phyloP scores from a whole-genome alignment of 2,888 invertebrate species.

The Stenoptilia bipunctidactyla region DNA sequence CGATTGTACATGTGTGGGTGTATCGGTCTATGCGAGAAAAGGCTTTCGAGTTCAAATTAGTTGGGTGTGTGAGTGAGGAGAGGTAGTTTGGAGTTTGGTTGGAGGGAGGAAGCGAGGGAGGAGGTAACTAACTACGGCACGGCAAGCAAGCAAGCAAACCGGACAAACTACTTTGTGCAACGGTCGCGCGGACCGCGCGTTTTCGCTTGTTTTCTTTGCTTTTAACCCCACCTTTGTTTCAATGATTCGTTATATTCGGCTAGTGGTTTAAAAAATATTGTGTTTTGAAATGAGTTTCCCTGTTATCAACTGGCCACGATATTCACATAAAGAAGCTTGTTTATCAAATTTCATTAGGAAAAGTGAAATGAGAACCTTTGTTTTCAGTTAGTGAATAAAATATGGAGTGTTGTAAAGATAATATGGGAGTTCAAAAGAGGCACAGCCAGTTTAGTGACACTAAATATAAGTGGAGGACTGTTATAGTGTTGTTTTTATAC shows the following conservation, averaged over 20 bases:
- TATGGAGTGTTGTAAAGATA: conserved; percentile 53
- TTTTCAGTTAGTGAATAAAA: conserved; percentile 39
- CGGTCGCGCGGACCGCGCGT: conserved; percentile 59
- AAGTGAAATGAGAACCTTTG: conserved; percentile 56
- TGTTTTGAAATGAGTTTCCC: conserved; percentile 12
- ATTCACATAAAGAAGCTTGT: no score
- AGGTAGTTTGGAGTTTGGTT: conserved; percentile 23
- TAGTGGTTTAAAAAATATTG: conserved; percentile 12
- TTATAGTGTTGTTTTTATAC: conserved; percentile 32
- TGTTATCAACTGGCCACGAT: no score
- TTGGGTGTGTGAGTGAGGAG: conserved; percentile 10
- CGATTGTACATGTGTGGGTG: conserved; percentile 6
- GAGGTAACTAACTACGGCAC: conserved; percentile 21
- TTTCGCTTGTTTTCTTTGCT: conserved; percentile 48
- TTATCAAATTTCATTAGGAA: conserved; percentile 19
- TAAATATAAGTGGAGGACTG: conserved; percentile 68
- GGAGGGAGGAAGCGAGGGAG: conserved; percentile 35
- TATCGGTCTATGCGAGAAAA: conserved; percentile 13
- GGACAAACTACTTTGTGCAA: conserved; percentile 65
- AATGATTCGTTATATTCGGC: neutral
- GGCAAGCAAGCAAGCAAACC: conserved; percentile 42
- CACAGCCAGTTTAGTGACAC: conserved; percentile 67
- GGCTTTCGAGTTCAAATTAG: conserved; percentile 3
- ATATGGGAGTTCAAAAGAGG: conserved; percentile 59
- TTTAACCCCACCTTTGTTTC: conserved; percentile 58